Evolutionary conservation across 2,888 invertebrate genomes (phyloP).

Genomic region (Sinopyrophorus schimmeli): DNA sequence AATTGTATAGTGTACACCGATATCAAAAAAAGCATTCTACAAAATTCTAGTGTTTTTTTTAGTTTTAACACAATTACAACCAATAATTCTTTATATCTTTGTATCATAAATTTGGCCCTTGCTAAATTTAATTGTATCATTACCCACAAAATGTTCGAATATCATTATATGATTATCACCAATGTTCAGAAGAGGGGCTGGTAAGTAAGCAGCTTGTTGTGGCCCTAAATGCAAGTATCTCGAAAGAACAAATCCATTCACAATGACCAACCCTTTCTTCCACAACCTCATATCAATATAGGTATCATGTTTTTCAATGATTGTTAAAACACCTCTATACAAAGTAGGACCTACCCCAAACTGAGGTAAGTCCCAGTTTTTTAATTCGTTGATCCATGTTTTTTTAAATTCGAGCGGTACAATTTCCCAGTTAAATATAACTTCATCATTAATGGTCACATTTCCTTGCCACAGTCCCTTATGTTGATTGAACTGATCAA

Average conservation of each 20-base stretch:
- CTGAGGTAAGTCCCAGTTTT: constrained; percentile 39
- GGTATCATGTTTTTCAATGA: constrained; percentile 64
- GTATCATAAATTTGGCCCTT: background rate
- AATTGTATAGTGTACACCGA: too few species aligned
- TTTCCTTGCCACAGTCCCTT: constrained; percentile 55
- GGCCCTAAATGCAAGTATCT: constrained; percentile 84
- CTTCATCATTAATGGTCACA: constrained; percentile 53
- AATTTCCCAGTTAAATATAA: constrained; percentile 55
- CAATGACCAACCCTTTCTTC: constrained; percentile 79
- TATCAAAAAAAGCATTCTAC: too few species aligned
- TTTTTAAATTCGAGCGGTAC: constrained; percentile 59
- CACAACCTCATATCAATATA: constrained; percentile 74
- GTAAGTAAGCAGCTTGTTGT: constrained; percentile 79
- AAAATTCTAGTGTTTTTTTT: too few species aligned
- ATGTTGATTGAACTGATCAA: constrained; percentile 52
- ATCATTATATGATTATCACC: constrained; percentile 52
- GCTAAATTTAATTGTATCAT: constrained; percentile 23
- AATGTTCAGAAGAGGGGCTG: constrained; percentile 67
- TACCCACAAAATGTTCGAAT: constrained; percentile 45
- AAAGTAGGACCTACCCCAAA: constrained; percentile 57
- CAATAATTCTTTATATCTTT: constrained; percentile 23
- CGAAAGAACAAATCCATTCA: constrained; percentile 84
- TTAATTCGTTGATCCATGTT: constrained; percentile 49
- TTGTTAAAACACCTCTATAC: constrained; percentile 56
- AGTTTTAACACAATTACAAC: too few species aligned